Conservation (phyloP, 2,113 vertebrate species). For the Psophia crepitans region DNA sequence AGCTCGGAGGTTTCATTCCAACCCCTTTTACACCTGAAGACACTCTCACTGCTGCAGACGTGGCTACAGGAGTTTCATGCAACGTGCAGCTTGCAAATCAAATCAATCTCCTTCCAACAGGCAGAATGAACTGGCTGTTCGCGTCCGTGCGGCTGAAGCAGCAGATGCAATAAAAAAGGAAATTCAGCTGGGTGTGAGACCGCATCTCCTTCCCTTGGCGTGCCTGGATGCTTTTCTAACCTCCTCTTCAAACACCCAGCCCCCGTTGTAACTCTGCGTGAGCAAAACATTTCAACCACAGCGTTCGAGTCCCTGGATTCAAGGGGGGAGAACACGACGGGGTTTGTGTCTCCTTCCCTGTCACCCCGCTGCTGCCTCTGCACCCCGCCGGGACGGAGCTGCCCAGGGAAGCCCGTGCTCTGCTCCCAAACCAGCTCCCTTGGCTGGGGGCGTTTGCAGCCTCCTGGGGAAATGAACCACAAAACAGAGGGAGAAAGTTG, state of each 20-base stretch:
- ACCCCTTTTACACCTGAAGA: slow-evolving; percentile 37
- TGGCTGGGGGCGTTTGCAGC: accelerated
- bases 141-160: neutral
- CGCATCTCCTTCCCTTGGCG: neutral
- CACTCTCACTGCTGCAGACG: neutral
- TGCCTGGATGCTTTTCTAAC: neutral
- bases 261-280: too few species aligned
- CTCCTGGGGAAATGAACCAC: accelerated
- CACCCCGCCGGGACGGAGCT: neutral
- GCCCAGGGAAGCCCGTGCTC: neutral
- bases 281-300: accelerated
- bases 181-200: neutral
- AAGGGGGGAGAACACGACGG: accelerated
- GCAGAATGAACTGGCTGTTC: slow-evolving; percentile 4
- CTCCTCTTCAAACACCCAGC: neutral
- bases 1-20: neutral
- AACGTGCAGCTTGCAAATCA: neutral
- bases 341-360: neutral
- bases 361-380: neutral
- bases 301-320: accelerated
- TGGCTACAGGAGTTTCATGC: neutral
- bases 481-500: accelerated
- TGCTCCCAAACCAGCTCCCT: neutral
- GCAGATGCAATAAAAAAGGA: neutral
- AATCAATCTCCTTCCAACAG: neutral